phyloP scores from a whole-genome alignment of 2,113 vertebrate species.

The Vulpes ferrilata region DNA sequence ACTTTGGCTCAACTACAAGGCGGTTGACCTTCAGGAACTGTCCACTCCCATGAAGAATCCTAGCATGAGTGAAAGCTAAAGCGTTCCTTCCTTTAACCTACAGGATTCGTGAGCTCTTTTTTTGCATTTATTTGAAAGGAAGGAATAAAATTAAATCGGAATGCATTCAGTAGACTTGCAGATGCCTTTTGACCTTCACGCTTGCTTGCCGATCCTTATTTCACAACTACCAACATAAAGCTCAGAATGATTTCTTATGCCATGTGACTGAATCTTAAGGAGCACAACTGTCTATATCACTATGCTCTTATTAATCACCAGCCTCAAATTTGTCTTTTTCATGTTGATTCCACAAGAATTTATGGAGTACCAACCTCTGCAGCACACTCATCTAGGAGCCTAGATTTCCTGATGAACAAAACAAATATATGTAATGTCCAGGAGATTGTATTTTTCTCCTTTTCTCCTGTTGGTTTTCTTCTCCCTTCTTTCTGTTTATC shows the following conservation, averaged over 20 bases:
- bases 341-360: not conserved
- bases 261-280: fast-evolving
- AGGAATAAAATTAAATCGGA: not conserved
- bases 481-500: not conserved
- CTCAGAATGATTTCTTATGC: not conserved
- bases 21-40: not conserved
- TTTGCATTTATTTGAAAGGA: not conserved
- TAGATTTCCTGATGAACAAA: not conserved
- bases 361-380: not conserved
- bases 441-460: no score
- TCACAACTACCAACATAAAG: fast-evolving
- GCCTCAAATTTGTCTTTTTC: not conserved
- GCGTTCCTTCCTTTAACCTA: not conserved
- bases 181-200: not conserved
- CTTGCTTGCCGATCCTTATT: not conserved
- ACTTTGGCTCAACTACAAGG: not conserved
- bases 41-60: not conserved
- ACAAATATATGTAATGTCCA: no score
- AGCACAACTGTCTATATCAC: fast-evolving
- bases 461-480: not conserved
- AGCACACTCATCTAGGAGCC: fast-evolving
- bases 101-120: not conserved
- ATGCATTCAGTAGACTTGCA: fast-evolving
- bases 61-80: not conserved
- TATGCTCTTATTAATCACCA: not conserved